These are phyloP conservation scores for Enteromius treurensis DNA, from an alignment of 2,797 vertebrate genomes.

Conservation along the genomic window DNA sequence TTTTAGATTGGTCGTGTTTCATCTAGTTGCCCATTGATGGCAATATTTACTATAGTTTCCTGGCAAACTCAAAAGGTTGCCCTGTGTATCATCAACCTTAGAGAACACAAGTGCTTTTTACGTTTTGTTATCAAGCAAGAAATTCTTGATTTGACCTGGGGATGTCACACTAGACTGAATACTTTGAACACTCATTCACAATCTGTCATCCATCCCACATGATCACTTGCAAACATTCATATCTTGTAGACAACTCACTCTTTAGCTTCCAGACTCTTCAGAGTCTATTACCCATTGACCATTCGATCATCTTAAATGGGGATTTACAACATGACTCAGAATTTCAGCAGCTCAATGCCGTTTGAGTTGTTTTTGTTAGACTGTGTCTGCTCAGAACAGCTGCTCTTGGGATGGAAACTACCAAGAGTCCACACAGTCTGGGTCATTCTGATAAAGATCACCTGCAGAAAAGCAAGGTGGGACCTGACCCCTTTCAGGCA, in stretches of 20 bases:
- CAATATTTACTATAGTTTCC: too few species aligned
- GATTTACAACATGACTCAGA: constrained; percentile 48
- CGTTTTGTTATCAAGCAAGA: not conserved
- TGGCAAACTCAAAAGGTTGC: too few species aligned
- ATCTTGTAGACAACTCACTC: constrained; percentile 36
- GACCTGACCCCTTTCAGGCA: constrained; percentile 32
- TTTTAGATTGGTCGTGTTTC: too few species aligned
- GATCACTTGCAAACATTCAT: constrained; percentile 19
- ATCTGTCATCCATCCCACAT: constrained; percentile 30
- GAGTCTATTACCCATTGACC: constrained; percentile 44
- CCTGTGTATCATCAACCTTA: not conserved
- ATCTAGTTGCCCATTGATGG: too few species aligned
- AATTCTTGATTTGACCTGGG: not conserved
- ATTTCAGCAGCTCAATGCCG: constrained; percentile 1
- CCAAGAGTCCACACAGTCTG: constrained; percentile 36
- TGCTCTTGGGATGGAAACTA: constrained; percentile 31
- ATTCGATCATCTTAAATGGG: constrained; percentile 50
- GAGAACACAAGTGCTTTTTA: not conserved
- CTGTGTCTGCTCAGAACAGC: constrained; percentile 34
- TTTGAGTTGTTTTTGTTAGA: constrained; percentile 14
- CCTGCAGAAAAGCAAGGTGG: constrained; percentile 44
- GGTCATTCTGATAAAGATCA: constrained; percentile 51
- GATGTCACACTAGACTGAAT: not conserved
- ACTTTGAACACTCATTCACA: constrained; percentile 8
- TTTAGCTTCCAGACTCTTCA: constrained; percentile 34